Conservation (phyloP, 2,797 vertebrate genomes). For the Poeciliopsis gracilis region DNA sequence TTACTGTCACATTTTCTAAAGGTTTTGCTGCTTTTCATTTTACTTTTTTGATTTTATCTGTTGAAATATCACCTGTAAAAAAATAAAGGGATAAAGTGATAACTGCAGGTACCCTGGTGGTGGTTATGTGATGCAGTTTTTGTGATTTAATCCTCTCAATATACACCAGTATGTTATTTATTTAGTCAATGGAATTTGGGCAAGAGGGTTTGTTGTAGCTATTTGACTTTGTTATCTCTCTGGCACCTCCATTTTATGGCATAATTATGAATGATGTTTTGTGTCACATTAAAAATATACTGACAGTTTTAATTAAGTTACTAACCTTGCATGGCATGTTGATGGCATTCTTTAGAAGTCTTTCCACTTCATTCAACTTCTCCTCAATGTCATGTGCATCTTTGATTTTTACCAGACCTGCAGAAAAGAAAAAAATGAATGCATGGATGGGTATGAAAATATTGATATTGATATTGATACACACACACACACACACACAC, state of each 20-base stretch:
- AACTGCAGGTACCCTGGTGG: neutral
- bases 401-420: conserved; percentile 94
- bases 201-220: neutral
- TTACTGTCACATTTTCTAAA: neutral
- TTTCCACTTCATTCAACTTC: conserved; percentile 94
- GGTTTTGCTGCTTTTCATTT: neutral
- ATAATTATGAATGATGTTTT: neutral
- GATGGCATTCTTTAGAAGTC: conserved; percentile 90
- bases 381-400: conserved; percentile 92
- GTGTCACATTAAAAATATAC: neutral
- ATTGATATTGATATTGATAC: too few relatives aligned
- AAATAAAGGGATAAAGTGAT: neutral
- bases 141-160: neutral
- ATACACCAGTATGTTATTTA: neutral
- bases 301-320: neutral
- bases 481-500: too few relatives aligned
- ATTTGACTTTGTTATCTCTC: neutral
- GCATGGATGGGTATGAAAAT: neutral
- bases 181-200: neutral
- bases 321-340: conserved; percentile 94
- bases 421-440: conserved; percentile 23
- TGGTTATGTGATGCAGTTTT: neutral
- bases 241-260: neutral
- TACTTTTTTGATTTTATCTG: neutral
- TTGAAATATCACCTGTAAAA: neutral